Percentiles rank a stretch among this genome's conserved stretches.
Conservation (phyloP, 2,888 invertebrate genomes). For the Strigamia crassipes region DNA sequence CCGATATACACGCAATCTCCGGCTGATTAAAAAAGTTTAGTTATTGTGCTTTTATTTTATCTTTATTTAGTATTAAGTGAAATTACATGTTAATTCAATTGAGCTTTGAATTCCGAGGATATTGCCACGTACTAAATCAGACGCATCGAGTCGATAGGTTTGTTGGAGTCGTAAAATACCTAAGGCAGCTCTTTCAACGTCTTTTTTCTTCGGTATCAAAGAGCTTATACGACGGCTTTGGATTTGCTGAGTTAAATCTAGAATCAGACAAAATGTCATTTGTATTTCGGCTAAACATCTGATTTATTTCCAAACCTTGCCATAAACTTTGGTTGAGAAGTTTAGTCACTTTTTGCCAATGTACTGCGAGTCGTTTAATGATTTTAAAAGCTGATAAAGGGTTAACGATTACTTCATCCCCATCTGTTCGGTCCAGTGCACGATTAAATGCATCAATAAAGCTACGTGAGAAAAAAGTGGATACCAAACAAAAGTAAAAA, state of each 20-base stretch:
- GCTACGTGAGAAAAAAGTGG: background rate
- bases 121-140: constrained; percentile 53
- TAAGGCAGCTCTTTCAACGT: constrained; percentile 56
- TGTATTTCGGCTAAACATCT: too few relatives aligned
- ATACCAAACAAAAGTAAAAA: too few relatives aligned
- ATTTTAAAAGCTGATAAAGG: constrained; percentile 53
- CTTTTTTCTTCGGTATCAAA: constrained; percentile 53
- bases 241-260: constrained; percentile 24
- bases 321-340: too few relatives aligned
- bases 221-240: background rate
- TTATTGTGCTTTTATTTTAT: too few relatives aligned
- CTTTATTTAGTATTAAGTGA: background rate
- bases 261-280: too few relatives aligned
- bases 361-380: too few relatives aligned
- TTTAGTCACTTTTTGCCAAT: too few relatives aligned
- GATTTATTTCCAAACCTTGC: background rate
- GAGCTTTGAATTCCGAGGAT: constrained; percentile 52
- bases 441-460: constrained; percentile 45
- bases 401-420: constrained; percentile 53
- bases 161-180: constrained; percentile 55
- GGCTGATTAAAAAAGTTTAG: too few relatives aligned
- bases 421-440: constrained; percentile 46
- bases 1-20: constrained; percentile 58
- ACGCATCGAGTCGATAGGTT: constrained; percentile 55
- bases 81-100: constrained; percentile 47